Evolutionary conservation across 2,797 vertebrate species (phyloP).

Genomic region (Acrocephalus scirpaceus): DNA sequence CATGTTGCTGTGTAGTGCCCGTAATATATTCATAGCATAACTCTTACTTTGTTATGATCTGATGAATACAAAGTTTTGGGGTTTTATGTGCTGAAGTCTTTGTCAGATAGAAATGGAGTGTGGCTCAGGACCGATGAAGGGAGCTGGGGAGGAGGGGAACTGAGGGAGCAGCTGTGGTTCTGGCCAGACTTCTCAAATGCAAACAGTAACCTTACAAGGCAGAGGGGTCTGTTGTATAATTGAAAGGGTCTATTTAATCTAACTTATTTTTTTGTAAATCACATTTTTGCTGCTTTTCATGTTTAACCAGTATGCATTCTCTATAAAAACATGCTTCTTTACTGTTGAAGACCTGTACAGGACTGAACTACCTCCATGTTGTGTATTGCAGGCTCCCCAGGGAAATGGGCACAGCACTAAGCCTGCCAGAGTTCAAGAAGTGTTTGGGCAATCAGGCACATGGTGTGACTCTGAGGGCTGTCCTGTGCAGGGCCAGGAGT

Average conservation of each 20-base stretch:
- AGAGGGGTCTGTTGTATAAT: neutral
- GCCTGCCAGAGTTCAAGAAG: neutral
- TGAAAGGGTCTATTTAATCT: neutral
- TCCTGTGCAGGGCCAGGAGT: neutral
- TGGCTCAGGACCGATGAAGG: neutral
- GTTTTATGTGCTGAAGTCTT: neutral
- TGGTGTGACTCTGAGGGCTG: neutral
- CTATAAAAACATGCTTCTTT: neutral
- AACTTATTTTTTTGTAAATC: neutral
- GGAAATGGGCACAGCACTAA: neutral
- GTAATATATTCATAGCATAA: neutral
- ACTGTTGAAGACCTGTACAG: neutral
- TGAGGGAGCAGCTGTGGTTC: neutral
- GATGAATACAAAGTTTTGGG: neutral
- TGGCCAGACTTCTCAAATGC: neutral
- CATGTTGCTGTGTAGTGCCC: neutral
- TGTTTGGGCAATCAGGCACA: neutral
- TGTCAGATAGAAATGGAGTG: neutral
- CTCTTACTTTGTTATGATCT: neutral
- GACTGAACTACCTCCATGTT: neutral
- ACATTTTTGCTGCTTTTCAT: neutral
- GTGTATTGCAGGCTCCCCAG: neutral
- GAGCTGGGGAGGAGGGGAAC: neutral
- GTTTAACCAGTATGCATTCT: neutral
- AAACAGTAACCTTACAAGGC: neutral